A percentile compares a stretch with the other conserved stretches of the same genome.
Evolutionary conservation across 2,113 vertebrate genomes (phyloP).

Genomic region (Tragelaphus scriptus): DNA sequence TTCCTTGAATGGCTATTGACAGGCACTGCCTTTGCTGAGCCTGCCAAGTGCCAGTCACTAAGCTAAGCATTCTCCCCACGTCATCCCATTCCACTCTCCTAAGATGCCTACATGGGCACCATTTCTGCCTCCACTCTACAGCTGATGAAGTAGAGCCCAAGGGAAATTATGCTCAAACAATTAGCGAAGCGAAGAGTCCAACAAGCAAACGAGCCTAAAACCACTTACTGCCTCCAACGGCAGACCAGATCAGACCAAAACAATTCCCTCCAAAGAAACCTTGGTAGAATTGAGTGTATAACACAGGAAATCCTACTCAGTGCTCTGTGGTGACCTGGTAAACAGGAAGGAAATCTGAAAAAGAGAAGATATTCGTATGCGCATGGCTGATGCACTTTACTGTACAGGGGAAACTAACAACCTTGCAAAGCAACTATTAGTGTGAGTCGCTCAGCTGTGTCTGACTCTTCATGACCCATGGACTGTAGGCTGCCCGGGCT

Average conservation of each 20-base stretch:
- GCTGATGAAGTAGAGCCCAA: background rate
- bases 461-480: background rate
- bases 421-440: background rate
- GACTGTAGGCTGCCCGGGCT: background rate
- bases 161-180: background rate
- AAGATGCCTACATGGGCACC: rapidly evolving
- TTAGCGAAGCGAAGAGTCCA: background rate
- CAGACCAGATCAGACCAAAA: background rate
- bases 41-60: background rate
- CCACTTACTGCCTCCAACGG: background rate
- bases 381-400: background rate
- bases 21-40: background rate
- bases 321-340: background rate
- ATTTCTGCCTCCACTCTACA: background rate
- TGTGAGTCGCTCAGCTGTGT: background rate
- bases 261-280: background rate
- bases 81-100: background rate
- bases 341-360: background rate
- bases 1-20: background rate
- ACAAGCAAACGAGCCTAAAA: background rate
- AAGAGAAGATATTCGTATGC: background rate
- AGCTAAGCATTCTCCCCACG: background rate
- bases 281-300: background rate
- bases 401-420: background rate
- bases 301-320: background rate